These are phyloP conservation scores for Alviniconcha marisindica DNA, from an alignment of 1,140 invertebrate species.

Conservation along the genomic window DNA sequence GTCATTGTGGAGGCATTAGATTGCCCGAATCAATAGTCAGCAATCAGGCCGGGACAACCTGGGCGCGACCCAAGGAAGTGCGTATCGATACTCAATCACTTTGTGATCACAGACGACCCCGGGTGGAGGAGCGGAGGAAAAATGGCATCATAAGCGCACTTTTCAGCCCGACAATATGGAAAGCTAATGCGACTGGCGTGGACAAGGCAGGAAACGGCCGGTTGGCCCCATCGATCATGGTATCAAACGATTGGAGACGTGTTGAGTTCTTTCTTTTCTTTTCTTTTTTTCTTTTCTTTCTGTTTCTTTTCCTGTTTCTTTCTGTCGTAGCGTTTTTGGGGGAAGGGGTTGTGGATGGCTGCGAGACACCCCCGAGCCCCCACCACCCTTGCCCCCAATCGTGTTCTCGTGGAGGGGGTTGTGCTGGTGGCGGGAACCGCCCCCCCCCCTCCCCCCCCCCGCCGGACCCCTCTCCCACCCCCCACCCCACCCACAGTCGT, in stretches of 20 bases:
- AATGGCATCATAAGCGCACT: neutral
- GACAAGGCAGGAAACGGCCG: neutral
- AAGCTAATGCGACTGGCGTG: neutral
- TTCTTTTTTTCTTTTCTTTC: neutral
- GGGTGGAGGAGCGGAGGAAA: neutral
- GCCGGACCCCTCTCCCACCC: too few species aligned
- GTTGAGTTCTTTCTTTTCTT: neutral
- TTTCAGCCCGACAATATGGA: neutral
- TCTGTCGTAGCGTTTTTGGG: too few species aligned
- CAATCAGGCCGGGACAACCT: conserved; percentile 24
- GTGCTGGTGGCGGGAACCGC: too few species aligned
- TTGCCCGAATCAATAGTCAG: conserved; percentile 17
- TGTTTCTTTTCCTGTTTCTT: too few species aligned
- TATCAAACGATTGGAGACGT: neutral
- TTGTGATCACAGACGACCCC: neutral
- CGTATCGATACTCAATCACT: conserved; percentile 33
- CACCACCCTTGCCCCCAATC: too few species aligned
- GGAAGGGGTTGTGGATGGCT: too few species aligned
- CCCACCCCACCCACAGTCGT: too few species aligned
- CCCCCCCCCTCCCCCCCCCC: too few species aligned
- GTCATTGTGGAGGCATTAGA: conserved; percentile 24
- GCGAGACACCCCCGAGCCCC: too few species aligned
- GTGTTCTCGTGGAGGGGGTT: too few species aligned
- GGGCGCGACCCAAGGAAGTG: neutral
- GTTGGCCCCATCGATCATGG: neutral